Evolutionary conservation across 2,797 vertebrate genomes (phyloP), one percentile per base, ranked within the genome.

Genomic region (Thaleichthys pacificus): DNA sequence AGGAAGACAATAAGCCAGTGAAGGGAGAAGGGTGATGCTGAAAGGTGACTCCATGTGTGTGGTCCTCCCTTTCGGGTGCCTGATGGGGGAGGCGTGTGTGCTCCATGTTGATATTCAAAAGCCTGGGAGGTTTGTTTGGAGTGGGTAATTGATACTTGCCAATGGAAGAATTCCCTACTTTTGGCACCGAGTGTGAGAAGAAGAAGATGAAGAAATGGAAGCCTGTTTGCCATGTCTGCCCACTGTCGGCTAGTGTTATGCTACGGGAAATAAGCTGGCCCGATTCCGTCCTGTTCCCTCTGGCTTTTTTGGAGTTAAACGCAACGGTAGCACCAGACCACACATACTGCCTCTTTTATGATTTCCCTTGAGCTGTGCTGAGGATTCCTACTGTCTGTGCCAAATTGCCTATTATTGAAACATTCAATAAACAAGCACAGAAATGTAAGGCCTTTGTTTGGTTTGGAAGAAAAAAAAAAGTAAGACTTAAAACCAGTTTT

Each of bases 311-410:
- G 77, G 86, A 86, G 85, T 82, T 85, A 80, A 80, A 72, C 79
- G 81, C 72, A 77, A 79, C 79, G 87, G 89, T 93, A 91, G 89
- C 81, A 92, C 87, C 86, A 91, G 95, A 96, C 95, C 95, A 95
- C 95, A 95, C 95, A 95, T 89, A 85, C 86, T 84, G 89, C 81
- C 76, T 80, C 84, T 86, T 88, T 88, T 84, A 86, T 83, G 78
- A 82, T 79, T 83, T 87, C 81, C 66, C 42, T 24, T 28, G 17
- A 62, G 14, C 61, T 64, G 28, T 47, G 80, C 67, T 42, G 81
- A 90, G 79, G 85, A 88, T 85, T 86, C 83, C 80, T 83, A 62
- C 73, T 70, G 69, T 72, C 32, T 69, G 79, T 83, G 88, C 86
- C 87, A 89, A 87, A 88, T 88, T 87, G 83, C 80, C 81, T 86